phyloP scores from a whole-genome alignment of 2,797 vertebrate genomes.

The Clamator glandarius region DNA sequence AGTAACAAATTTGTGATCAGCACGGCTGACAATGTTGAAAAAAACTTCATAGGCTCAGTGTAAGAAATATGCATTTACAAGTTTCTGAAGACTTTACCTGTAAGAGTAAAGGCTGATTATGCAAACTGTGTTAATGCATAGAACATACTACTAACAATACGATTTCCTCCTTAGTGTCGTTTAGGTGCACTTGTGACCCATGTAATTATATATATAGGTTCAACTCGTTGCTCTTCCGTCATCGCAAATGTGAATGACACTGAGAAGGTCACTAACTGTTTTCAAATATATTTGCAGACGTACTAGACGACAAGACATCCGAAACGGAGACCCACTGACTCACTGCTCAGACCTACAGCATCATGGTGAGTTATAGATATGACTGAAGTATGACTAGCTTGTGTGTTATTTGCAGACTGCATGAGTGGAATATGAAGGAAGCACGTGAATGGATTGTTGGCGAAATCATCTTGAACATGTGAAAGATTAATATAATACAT shows the following conservation, averaged over 20 bases:
- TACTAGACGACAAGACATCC: slow-evolving; percentile 96
- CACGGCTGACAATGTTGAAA: not conserved
- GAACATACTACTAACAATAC: not conserved
- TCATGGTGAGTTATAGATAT: slow-evolving; percentile 81
- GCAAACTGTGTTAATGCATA: not conserved
- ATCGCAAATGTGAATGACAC: not conserved
- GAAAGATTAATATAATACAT: not conserved
- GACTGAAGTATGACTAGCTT: not conserved
- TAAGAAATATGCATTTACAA: not conserved
- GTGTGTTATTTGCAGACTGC: not conserved
- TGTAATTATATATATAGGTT: not conserved
- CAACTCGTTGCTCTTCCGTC: not conserved
- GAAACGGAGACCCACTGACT: slow-evolving; percentile 96
- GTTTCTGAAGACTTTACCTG: not conserved
- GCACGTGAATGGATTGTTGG: not conserved
- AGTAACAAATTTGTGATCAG: not conserved
- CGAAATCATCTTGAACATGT: slow-evolving; percentile 10
- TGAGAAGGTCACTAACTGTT: slow-evolving; percentile 8
- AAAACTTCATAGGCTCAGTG: not conserved
- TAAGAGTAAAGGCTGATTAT: not conserved
- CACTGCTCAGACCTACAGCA: slow-evolving; percentile 97
- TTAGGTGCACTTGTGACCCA: not conserved
- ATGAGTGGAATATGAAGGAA: not conserved
- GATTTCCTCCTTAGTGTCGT: not conserved
- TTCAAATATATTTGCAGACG: slow-evolving; percentile 82